Percentiles rank a stretch among this genome's conserved stretches.
phyloP scores from a whole-genome alignment of 2,797 vertebrate genomes.

The Jordanella pulchra region DNA sequence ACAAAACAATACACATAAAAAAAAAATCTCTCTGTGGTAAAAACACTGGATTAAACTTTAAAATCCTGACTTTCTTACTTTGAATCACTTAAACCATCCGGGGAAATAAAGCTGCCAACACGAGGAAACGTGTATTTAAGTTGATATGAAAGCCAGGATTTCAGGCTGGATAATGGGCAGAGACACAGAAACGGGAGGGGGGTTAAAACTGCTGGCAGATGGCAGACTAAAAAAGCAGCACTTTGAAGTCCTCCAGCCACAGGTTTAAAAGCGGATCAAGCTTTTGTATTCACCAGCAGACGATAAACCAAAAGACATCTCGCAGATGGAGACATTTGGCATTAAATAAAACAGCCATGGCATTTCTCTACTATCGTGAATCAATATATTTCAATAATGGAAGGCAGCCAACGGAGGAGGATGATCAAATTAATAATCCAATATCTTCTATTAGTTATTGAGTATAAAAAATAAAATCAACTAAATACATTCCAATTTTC shows the following conservation, averaged over 20 bases:
- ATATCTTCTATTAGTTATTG: background rate
- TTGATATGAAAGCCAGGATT: conserved; percentile 25
- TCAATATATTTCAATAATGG: background rate
- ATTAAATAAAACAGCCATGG: background rate
- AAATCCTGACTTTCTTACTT: conserved; percentile 1
- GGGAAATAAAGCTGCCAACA: conserved; percentile 27
- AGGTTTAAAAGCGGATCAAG: conserved; percentile 70
- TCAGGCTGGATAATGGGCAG: background rate
- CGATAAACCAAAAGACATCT: conserved; percentile 22
- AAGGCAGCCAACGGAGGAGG: background rate
- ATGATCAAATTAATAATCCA: background rate
- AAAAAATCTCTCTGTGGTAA: background rate
- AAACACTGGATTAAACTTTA: background rate
- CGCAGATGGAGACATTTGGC: background rate
- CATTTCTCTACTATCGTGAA: background rate
- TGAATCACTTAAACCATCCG: background rate
- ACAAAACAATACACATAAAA: background rate
- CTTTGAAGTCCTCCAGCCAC: conserved; percentile 62
- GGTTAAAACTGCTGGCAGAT: conserved; percentile 61
- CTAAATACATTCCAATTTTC: background rate
- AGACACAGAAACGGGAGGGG: background rate
- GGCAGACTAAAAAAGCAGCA: conserved; percentile 48
- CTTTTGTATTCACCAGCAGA: conserved; percentile 47
- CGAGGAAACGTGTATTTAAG: conserved; percentile 24
- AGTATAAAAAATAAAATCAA: background rate